Conservation (phyloP, 2,113 vertebrate species). For the Ia io region DNA sequence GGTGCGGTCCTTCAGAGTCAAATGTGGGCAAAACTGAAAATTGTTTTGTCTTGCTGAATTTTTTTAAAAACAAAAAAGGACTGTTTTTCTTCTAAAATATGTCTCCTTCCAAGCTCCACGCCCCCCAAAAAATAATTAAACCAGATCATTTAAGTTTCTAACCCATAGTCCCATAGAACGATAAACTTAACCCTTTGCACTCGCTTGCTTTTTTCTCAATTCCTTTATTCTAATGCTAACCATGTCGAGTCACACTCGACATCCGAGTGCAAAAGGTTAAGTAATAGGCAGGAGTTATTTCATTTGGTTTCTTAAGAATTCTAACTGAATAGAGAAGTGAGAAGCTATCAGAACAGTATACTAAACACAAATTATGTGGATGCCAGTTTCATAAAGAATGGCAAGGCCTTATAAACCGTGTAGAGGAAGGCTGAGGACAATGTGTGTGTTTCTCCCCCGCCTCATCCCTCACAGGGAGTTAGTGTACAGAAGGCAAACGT, state of each 20-base stretch:
- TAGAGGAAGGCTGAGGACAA: neutral
- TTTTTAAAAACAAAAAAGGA: neutral
- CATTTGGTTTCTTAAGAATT: slow-evolving; percentile 65
- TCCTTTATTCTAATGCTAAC: no score
- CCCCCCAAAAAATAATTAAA: slow-evolving; percentile 46
- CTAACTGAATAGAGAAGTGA: slow-evolving; percentile 67
- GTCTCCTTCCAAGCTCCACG: slow-evolving; percentile 12
- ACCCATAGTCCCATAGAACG: slow-evolving; percentile 55
- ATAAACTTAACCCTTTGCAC: no score
- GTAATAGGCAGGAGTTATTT: slow-evolving; percentile 73
- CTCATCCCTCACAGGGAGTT: neutral
- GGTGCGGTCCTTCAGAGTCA: slow-evolving; percentile 20
- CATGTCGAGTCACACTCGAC: no score
- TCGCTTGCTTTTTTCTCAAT: no score
- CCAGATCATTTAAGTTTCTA: slow-evolving; percentile 67
- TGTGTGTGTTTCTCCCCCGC: neutral
- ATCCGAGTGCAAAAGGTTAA: no score
- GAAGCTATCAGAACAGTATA: slow-evolving; percentile 77
- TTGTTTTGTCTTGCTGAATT: slow-evolving; percentile 78
- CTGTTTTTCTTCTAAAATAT: slow-evolving; percentile 67
- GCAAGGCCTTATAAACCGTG: slow-evolving; percentile 64
- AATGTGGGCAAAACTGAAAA: neutral
- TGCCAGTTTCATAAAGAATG: slow-evolving; percentile 49
- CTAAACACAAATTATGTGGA: slow-evolving; percentile 36
- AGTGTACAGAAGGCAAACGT: neutral